phyloP scores from a whole-genome alignment of 2,888 invertebrate species.

The Andrena minutula region DNA sequence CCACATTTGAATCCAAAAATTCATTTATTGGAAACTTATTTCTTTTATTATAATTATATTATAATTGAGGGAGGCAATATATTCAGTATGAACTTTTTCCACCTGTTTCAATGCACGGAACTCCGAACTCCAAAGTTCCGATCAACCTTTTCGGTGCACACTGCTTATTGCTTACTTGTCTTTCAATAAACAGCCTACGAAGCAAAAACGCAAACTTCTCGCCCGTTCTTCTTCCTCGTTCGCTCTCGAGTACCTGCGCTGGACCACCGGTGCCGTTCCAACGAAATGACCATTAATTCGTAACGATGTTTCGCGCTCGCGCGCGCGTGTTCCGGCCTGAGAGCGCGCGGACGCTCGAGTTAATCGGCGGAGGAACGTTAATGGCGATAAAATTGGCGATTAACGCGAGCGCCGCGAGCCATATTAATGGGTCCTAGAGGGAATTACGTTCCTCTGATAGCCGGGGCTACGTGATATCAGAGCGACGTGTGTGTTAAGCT shows the following conservation, averaged over 20 bases:
- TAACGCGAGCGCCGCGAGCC: conserved; percentile 48
- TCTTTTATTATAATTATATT: too few species aligned
- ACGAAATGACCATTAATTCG: conserved; percentile 63
- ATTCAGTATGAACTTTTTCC: too few species aligned
- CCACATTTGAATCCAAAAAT: too few species aligned
- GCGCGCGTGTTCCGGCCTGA: conserved; percentile 19
- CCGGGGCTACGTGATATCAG: conserved; percentile 33
- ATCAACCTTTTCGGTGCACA: too few species aligned
- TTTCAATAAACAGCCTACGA: not conserved
- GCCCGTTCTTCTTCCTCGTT: conserved; percentile 10
- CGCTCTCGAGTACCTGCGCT: not conserved
- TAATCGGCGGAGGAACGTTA: conserved; percentile 57
- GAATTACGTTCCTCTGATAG: conserved; percentile 47
- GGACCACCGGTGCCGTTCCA: conserved; percentile 58
- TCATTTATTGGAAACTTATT: too few species aligned
- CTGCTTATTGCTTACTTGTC: too few species aligned
- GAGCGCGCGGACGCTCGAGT: conserved; percentile 31
- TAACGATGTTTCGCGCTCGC: conserved; percentile 52
- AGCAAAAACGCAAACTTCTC: not conserved
- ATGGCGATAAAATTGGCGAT: conserved; percentile 61
- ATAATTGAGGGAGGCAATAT: too few species aligned
- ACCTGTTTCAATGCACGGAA: too few species aligned
- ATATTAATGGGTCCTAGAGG: conserved; percentile 55
- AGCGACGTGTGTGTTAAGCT: conserved; percentile 39
- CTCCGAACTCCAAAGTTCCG: too few species aligned